Evolutionary conservation across 37 sponge, comb jelly and placozoan genomes (phyloP).

Genomic region (Cliona cf. orientalis): DNA sequence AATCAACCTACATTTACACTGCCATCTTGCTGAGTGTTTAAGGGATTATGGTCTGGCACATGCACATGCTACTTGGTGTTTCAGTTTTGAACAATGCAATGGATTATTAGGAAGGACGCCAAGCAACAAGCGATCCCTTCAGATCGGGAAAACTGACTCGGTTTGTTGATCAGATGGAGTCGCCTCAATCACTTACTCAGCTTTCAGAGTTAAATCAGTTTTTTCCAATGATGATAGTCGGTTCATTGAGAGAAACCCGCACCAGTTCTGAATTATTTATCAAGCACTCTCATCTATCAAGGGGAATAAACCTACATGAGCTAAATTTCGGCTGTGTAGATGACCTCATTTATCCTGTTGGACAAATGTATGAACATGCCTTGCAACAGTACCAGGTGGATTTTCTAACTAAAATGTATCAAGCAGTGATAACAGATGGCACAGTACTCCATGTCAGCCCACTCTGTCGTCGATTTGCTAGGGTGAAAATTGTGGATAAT

Average conservation of each 20-base stretch:
- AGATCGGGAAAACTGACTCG: neutral
- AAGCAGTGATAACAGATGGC: no score
- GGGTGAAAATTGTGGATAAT: no score
- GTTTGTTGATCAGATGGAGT: neutral
- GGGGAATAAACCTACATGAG: neutral
- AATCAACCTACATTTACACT: constrained; percentile 34
- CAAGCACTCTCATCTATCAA: no score
- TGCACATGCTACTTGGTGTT: constrained; percentile 47
- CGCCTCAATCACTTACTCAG: neutral
- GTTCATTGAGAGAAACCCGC: neutral
- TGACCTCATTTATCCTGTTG: neutral
- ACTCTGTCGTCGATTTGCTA: no score
- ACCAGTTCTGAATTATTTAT: no score
- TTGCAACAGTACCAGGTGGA: neutral
- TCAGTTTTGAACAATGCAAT: constrained; percentile 65
- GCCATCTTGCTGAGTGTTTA: constrained; percentile 38
- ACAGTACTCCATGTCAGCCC: no score
- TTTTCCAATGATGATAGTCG: neutral
- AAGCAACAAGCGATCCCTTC: neutral
- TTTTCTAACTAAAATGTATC: no score
- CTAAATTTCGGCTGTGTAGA: neutral
- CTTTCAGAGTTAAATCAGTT: neutral
- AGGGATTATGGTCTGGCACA: constrained; percentile 46
- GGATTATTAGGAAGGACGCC: neutral
- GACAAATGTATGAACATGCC: neutral